Conservation (phyloP, 1,140 invertebrate genomes). For the Drosophila nigromelanica region DNA sequence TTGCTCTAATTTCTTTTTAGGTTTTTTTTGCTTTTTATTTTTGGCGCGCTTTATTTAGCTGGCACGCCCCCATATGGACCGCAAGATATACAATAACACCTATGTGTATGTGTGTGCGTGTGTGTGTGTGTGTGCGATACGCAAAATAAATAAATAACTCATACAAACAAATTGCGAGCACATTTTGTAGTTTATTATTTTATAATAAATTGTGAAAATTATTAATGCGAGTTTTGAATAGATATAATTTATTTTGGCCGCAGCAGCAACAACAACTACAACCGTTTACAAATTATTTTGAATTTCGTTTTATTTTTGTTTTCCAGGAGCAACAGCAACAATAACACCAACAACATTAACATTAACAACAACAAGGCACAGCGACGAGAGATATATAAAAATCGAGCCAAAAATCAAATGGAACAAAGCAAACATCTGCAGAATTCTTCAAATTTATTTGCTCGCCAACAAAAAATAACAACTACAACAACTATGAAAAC, state of each 20-base stretch:
- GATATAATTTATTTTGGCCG: conserved; percentile 65
- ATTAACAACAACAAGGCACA: conserved; percentile 10
- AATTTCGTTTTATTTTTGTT: conserved; percentile 37
- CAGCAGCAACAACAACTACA: conserved; percentile 22
- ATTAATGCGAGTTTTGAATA: conserved; percentile 60
- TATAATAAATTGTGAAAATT: conserved; percentile 72
- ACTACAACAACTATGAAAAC: conserved; percentile 8
- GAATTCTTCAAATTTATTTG: conserved; percentile 75
- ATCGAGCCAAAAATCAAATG: conserved; percentile 33
- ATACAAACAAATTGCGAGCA: conserved; percentile 43
- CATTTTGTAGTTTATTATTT: conserved; percentile 59
- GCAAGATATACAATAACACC: neutral
- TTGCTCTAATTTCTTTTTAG: conserved; percentile 1
- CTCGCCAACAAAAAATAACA: conserved; percentile 35
- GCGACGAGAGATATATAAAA: conserved; percentile 17
- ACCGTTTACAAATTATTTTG: conserved; percentile 68
- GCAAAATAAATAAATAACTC: conserved; percentile 62
- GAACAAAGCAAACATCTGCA: conserved; percentile 49
- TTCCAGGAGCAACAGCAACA: conserved; percentile 7
- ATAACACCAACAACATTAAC: neutral
- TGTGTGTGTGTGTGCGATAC: conserved; percentile 10
- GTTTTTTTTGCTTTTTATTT: conserved; percentile 3
- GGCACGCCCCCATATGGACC: neutral
- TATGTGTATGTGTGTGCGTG: neutral
- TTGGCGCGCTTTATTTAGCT: neutral